phyloP scores from a whole-genome alignment of 1,140 invertebrate genomes.

The Rhagoletis zephyria region DNA sequence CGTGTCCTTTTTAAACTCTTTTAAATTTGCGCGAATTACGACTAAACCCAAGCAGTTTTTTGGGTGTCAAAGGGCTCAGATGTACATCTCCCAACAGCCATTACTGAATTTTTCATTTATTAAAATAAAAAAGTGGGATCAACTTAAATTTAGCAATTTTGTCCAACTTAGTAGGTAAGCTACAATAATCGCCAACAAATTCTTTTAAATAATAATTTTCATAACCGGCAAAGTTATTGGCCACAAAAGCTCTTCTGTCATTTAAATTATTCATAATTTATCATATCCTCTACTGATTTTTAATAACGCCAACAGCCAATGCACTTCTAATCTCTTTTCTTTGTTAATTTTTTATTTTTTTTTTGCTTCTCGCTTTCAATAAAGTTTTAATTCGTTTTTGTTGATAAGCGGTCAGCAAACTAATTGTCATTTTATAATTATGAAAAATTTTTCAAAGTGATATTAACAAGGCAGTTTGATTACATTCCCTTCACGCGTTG shows the following conservation, averaged over 20 bases:
- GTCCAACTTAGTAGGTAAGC: too few relatives aligned
- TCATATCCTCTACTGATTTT: neutral
- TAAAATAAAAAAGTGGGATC: too few relatives aligned
- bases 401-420: neutral
- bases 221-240: too few relatives aligned
- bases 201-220: too few relatives aligned
- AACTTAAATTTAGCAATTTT: too few relatives aligned
- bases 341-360: neutral
- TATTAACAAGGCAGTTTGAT: constrained; percentile 33
- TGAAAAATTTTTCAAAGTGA: constrained; percentile 19
- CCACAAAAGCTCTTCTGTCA: neutral
- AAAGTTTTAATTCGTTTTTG: neutral
- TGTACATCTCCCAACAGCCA: too few relatives aligned
- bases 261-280: neutral
- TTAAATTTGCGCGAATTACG: too few relatives aligned
- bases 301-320: constrained; percentile 11
- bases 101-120: too few relatives aligned
- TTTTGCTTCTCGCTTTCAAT: neutral
- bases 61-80: too few relatives aligned
- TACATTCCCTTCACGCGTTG: neutral
- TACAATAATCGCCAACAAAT: too few relatives aligned
- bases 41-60: too few relatives aligned
- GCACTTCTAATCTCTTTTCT: neutral
- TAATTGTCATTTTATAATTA: constrained; percentile 32
- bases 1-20: too few relatives aligned